These are phyloP conservation scores for Drosophila putrida DNA, from an alignment of 2,888 invertebrate species.

Conservation along the genomic window DNA sequence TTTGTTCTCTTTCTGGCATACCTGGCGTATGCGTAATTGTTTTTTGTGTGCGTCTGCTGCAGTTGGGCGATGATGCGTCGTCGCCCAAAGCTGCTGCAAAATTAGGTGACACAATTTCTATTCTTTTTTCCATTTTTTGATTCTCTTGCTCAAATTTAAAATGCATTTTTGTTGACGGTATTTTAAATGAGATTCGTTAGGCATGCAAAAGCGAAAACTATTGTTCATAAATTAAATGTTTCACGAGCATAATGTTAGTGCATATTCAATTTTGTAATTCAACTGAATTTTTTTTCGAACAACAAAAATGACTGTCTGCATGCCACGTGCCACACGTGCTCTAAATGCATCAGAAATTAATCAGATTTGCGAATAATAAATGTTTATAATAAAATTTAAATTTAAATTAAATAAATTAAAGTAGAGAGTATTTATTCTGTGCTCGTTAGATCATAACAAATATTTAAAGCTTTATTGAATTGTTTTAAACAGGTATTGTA, in stretches of 20 bases:
- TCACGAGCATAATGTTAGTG: conserved; percentile 9
- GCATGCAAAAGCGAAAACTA: conserved; percentile 33
- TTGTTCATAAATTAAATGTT: conserved; percentile 46
- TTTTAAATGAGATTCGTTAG: conserved; percentile 61
- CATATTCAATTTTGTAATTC: conserved; percentile 9
- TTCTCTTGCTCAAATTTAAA: conserved; percentile 44
- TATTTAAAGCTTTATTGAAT: too few relatives aligned
- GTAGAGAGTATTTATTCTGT: not conserved
- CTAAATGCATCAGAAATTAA: not conserved
- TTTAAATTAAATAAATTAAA: not conserved
- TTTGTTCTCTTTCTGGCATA: conserved; percentile 10
- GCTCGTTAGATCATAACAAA: not conserved
- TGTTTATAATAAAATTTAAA: not conserved
- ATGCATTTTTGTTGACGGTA: conserved; percentile 66
- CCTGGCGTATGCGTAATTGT: conserved; percentile 55
- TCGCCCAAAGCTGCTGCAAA: conserved; percentile 59
- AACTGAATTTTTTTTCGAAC: not conserved
- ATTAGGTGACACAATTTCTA: conserved; percentile 78
- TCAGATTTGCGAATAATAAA: conserved; percentile 1
- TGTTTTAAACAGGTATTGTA: too few relatives aligned
- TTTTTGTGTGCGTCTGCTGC: conserved; percentile 11
- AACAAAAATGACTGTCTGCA: not conserved
- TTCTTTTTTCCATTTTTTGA: conserved; percentile 14
- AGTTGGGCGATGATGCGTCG: conserved; percentile 59
- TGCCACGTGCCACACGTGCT: not conserved